Conservation (phyloP, 2,888 invertebrate species). For the Harpagoxenus sublaevis region DNA sequence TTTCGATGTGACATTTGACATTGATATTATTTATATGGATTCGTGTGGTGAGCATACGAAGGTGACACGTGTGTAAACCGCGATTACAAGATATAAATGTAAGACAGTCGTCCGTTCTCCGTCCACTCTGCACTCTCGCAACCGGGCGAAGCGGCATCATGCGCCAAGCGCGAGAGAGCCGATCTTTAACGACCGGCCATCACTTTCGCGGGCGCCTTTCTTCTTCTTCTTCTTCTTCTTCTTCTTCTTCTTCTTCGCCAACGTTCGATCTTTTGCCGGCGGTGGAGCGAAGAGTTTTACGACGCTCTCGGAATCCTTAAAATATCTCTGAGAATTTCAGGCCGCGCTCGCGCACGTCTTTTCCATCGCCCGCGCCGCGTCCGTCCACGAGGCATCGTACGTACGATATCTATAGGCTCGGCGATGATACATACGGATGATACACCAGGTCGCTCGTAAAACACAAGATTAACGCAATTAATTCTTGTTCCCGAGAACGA, state of each 20-base stretch:
- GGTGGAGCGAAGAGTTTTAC: conserved; percentile 63
- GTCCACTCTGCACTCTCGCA: conserved; percentile 19
- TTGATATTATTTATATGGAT: conserved; percentile 13
- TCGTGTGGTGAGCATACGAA: background rate
- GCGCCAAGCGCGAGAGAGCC: conserved; percentile 38
- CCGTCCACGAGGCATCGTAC: background rate
- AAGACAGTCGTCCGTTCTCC: conserved; percentile 30
- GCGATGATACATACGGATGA: background rate
- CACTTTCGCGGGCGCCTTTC: conserved; percentile 64
- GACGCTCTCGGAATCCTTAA: conserved; percentile 71
- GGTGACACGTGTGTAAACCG: conserved; percentile 44
- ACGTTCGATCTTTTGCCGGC: conserved; percentile 51
- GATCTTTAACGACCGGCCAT: conserved; percentile 64
- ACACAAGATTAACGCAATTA: conserved; percentile 50
- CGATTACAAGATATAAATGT: conserved; percentile 48
- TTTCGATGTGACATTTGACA: conserved; percentile 14
- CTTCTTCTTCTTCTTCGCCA: conserved; percentile 46
- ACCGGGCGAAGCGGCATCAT: conserved; percentile 29
- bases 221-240: conserved; percentile 53
- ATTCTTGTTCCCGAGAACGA: conserved; percentile 28
- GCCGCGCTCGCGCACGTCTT: conserved; percentile 18
- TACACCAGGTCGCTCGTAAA: conserved; percentile 38
- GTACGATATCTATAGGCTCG: background rate
- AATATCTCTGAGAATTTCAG: conserved; percentile 66
- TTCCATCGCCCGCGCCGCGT: too few species aligned